A percentile compares a stretch with the other conserved stretches of the same genome.
phyloP scores from a whole-genome alignment of 2,113 vertebrate species.

The Ahaetulla prasina region DNA sequence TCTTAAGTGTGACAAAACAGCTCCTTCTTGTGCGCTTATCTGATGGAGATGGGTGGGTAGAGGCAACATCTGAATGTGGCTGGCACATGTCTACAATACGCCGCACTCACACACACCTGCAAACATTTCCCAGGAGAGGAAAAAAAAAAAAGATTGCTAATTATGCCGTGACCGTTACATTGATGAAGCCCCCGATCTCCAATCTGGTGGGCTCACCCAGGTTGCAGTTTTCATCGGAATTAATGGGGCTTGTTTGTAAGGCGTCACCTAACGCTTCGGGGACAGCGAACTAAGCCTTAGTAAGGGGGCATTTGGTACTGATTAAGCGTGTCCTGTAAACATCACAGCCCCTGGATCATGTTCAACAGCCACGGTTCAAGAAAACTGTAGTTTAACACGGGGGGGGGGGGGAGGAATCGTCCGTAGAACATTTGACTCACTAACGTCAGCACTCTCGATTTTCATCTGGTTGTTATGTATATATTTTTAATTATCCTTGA shows the following conservation, averaged over 20 bases:
- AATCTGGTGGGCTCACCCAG: neutral
- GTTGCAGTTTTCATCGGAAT: neutral
- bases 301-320: neutral
- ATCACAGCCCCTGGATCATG: neutral
- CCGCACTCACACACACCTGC: neutral
- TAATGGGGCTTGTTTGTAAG: neutral
- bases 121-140: neutral
- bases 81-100: neutral
- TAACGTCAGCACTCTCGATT: neutral
- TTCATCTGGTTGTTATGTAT: neutral
- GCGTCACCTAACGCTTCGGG: neutral
- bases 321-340: neutral
- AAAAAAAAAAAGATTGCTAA: neutral
- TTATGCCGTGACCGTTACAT: neutral
- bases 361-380: neutral
- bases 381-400: neutral
- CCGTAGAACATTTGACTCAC: neutral
- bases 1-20: neutral
- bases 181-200: neutral
- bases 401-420: neutral
- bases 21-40: neutral
- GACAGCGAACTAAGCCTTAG: neutral
- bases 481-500: neutral
- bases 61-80: neutral
- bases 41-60: neutral